Evolutionary conservation across 1,140 invertebrate species (phyloP), one percentile per base, ranked within the genome.

Genomic region (Drosophila tristis): DNA sequence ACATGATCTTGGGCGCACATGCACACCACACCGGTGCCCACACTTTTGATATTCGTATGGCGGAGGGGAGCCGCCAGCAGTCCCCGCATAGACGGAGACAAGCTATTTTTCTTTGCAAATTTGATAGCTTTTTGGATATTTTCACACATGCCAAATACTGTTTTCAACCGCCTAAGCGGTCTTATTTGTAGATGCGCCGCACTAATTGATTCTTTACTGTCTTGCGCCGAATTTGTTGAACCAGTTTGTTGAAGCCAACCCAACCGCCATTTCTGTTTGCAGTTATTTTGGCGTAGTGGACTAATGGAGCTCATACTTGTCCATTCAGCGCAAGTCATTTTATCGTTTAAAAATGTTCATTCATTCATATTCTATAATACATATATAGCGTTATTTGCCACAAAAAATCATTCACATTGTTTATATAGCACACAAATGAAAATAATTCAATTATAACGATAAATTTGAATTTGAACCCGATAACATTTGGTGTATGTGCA

Each of bases 181-280:
- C 51, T 47, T 43, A 50, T 58, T 61, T 66, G 51, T 73, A 72
- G 66, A 81, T 87, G 70, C 62, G 56, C 42, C 54, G 42, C 60
- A 74, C 79, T 89, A 87, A 87, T 87, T 90, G 84, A 89, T 87
- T 87, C 84, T 87, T 84, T 55, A 89, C 67, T 70, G 71, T 64
- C 66, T 70, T 71, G 61, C 20, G 15, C 64, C 61, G 49, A 54
- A 53, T 80, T 68, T 42, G 63, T 23, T 23, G 51, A 58, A 58
- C 60, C 62, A 48, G 65, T 78, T 78, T 53, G 39, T 54, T 44
- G 13, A 16, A 29, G 13, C 29, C 49, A 49, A 48, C 13, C 56
- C 56, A 20, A 13, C 20, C 8, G 11, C 64, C 50, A 70, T 53
- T 74, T 76, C 50, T 47, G 51, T 9, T 35, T n/a, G 35, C 47